These are phyloP conservation scores for Brienomyrus longianalis DNA, from an alignment of 2,113 vertebrate species.

Conservation along the genomic window DNA sequence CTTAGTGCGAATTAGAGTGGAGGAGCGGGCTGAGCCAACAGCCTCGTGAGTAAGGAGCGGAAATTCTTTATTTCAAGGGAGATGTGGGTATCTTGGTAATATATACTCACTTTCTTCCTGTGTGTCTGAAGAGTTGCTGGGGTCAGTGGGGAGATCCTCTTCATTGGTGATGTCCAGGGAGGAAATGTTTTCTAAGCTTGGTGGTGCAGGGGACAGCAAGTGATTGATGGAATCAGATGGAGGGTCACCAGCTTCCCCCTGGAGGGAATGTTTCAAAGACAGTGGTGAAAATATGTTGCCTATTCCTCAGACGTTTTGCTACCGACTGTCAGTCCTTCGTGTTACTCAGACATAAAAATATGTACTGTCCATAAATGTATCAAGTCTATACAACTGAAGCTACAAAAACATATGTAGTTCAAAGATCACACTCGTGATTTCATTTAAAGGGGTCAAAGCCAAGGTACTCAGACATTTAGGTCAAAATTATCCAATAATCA, in stretches of 20 bases:
- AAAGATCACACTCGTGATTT: neutral
- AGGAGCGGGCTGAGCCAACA: too few species aligned
- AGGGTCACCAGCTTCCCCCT: slow-evolving; percentile 63
- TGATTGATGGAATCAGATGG: slow-evolving; percentile 65
- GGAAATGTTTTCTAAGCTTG: slow-evolving; percentile 60
- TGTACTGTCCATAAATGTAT: neutral
- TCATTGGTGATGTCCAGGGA: slow-evolving; percentile 72
- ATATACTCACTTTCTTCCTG: slow-evolving; percentile 75
- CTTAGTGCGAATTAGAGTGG: too few species aligned
- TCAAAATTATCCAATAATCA: neutral
- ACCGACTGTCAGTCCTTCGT: neutral
- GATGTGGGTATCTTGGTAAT: neutral
- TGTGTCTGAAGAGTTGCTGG: slow-evolving; percentile 79
- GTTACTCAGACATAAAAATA: neutral
- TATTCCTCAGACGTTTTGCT: too few species aligned
- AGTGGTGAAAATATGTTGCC: neutral
- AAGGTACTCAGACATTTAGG: neutral
- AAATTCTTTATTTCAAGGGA: neutral
- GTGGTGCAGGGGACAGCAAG: slow-evolving; percentile 46
- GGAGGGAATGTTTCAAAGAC: neutral
- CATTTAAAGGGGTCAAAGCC: neutral
- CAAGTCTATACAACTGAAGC: neutral
- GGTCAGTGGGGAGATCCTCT: slow-evolving; percentile 78
- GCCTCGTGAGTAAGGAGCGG: too few species aligned
- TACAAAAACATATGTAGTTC: neutral